These are phyloP conservation scores for Hyles vespertilio DNA, from an alignment of 1,140 invertebrate genomes.

Conservation along the genomic window DNA sequence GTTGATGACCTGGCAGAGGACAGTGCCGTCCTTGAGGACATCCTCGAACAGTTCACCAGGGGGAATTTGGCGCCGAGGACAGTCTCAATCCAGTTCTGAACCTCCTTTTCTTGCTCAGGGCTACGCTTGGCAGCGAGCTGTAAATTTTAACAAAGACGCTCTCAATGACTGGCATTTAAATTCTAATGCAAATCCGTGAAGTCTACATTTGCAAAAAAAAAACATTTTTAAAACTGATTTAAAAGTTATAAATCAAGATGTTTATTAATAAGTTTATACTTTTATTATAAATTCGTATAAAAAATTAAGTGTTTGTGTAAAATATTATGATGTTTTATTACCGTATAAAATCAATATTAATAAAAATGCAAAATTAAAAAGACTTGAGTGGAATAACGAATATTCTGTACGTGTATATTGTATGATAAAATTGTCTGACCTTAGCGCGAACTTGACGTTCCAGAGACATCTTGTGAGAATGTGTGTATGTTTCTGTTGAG, in stretches of 20 bases:
- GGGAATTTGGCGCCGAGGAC: conserved; percentile 92
- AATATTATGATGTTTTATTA: no score
- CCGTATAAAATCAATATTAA: no score
- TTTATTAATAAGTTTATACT: no score
- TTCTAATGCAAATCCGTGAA: no score
- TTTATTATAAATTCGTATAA: no score
- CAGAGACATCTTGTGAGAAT: conserved; percentile 81
- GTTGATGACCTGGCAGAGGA: conserved; percentile 95
- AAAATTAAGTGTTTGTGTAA: no score
- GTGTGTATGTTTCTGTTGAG: conserved; percentile 60
- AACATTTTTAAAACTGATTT: no score
- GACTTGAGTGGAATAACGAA: no score
- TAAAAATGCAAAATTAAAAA: no score
- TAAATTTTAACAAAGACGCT: background rate
- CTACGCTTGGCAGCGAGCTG: conserved; percentile 94
- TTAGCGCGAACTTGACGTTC: conserved; percentile 88
- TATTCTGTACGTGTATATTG: background rate
- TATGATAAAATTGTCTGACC: conserved; percentile 72
- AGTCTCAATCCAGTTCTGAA: conserved; percentile 93
- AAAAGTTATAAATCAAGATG: no score
- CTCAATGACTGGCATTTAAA: no score
- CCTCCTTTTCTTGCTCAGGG: conserved; percentile 90
- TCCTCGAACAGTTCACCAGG: conserved; percentile 86
- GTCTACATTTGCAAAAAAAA: no score
- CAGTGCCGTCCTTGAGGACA: conserved; percentile 89